phyloP scores from a whole-genome alignment of 2,113 vertebrate species.

The Ciconia boyciana region DNA sequence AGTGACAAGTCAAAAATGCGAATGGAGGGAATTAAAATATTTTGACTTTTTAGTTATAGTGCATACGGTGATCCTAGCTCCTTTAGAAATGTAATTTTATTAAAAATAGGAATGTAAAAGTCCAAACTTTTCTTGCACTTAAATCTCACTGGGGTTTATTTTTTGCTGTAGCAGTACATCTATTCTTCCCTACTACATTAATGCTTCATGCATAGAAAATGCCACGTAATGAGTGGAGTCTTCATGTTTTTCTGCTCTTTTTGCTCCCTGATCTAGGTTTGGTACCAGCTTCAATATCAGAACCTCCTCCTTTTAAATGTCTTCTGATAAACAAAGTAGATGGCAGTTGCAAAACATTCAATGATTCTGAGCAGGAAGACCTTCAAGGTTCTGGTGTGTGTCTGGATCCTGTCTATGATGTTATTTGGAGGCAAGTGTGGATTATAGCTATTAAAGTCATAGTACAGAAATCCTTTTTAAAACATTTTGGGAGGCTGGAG shows the following conservation, averaged over 20 bases:
- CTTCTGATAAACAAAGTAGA: conserved; percentile 98
- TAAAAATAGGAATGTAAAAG: background rate
- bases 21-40: background rate
- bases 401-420: conserved; percentile 97
- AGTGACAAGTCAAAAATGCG: background rate
- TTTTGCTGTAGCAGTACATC: background rate
- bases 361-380: conserved; percentile 98
- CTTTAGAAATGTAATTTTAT: background rate
- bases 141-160: background rate
- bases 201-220: background rate
- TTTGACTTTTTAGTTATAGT: background rate
- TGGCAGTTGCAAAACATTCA: conserved; percentile 98
- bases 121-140: background rate
- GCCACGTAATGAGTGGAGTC: background rate
- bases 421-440: conserved; percentile 93
- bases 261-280: conserved; percentile 74
- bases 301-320: conserved; percentile 97
- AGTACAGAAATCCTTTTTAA: background rate
- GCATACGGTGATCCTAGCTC: background rate
- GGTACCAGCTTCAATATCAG: conserved; percentile 91
- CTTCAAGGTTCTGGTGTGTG: conserved; percentile 96
- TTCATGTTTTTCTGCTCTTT: background rate
- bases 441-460: background rate
- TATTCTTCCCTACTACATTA: background rate
- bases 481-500: background rate